Evolutionary conservation across 2,888 invertebrate species (phyloP).

Genomic region (Folsomia candida): DNA sequence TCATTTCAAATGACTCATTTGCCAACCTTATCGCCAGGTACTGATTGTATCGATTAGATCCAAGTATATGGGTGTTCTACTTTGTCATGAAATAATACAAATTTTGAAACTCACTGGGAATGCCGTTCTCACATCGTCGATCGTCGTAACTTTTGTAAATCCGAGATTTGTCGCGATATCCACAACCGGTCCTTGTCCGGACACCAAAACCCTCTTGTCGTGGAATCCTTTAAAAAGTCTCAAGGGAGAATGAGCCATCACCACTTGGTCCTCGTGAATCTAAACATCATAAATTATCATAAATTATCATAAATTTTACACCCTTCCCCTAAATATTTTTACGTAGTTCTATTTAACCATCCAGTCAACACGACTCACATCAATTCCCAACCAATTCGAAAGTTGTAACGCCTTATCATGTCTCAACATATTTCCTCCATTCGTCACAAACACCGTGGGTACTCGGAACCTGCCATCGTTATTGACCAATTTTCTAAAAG

Average conservation of each 20-base stretch:
- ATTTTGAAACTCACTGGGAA: too few species aligned
- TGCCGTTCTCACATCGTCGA: constrained; percentile 60
- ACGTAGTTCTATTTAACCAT: neutral
- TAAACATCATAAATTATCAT: constrained; percentile 47
- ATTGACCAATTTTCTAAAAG: constrained; percentile 60
- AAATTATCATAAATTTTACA: neutral
- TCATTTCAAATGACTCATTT: too few species aligned
- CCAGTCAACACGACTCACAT: constrained; percentile 57
- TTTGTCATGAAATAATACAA: too few species aligned
- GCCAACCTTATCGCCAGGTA: constrained; percentile 59
- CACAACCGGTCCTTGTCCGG: constrained; percentile 60
- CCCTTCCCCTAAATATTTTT: neutral
- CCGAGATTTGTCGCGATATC: constrained; percentile 63
- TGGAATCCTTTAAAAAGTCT: constrained; percentile 63
- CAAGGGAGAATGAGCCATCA: constrained; percentile 66
- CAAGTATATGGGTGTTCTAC: constrained; percentile 67
- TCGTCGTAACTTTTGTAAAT: constrained; percentile 62
- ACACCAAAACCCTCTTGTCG: constrained; percentile 62
- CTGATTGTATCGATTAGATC: constrained; percentile 65
- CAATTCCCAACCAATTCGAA: constrained; percentile 61
- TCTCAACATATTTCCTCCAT: constrained; percentile 63
- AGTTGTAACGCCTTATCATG: constrained; percentile 62
- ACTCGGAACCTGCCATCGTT: constrained; percentile 60
- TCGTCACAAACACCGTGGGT: constrained; percentile 65
- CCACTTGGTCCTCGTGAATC: constrained; percentile 62